Percentiles rank a stretch among this genome's conserved stretches.
Evolutionary conservation across 92 coral and sea anemone species (phyloP).

Genomic region (Palythoa heliodiscus): DNA sequence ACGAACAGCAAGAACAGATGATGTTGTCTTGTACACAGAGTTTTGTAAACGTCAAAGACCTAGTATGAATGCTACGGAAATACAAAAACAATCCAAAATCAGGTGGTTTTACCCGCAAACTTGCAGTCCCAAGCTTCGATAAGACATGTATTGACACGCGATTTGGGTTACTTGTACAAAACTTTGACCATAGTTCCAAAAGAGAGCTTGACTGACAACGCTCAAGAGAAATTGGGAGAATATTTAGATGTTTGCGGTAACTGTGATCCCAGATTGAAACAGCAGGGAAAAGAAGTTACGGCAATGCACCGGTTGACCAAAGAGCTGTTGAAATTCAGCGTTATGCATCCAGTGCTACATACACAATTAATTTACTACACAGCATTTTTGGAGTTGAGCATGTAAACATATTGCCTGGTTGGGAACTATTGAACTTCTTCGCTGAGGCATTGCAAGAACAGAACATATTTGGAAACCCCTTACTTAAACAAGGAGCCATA

Average conservation of each 20-base stretch:
- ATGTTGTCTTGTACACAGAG: constrained; percentile 49
- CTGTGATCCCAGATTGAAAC: constrained; percentile 37
- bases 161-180: constrained; percentile 49
- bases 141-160: constrained; percentile 18
- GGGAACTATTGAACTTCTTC: constrained; percentile 40
- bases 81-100: constrained; percentile 43
- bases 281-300: constrained; percentile 48
- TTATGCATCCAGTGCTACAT: constrained; percentile 51
- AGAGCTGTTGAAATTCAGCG: constrained; percentile 48
- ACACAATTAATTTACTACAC: constrained; percentile 44
- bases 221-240: constrained; percentile 25
- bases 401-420: constrained; percentile 34
- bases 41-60: constrained; percentile 54
- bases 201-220: constrained; percentile 46
- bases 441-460: constrained; percentile 33
- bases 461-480: constrained; percentile 47
- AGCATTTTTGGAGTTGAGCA: constrained; percentile 46
- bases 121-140: constrained; percentile 39
- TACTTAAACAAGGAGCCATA: constrained; percentile 54
- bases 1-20: constrained; percentile 57
- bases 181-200: constrained; percentile 43
- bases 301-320: constrained; percentile 26
- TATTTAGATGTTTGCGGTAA: constrained; percentile 42
- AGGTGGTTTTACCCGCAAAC: constrained; percentile 38
- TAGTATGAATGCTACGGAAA: constrained; percentile 52